Conservation (phyloP, 2,113 vertebrate genomes). For the Myotis davidii region DNA sequence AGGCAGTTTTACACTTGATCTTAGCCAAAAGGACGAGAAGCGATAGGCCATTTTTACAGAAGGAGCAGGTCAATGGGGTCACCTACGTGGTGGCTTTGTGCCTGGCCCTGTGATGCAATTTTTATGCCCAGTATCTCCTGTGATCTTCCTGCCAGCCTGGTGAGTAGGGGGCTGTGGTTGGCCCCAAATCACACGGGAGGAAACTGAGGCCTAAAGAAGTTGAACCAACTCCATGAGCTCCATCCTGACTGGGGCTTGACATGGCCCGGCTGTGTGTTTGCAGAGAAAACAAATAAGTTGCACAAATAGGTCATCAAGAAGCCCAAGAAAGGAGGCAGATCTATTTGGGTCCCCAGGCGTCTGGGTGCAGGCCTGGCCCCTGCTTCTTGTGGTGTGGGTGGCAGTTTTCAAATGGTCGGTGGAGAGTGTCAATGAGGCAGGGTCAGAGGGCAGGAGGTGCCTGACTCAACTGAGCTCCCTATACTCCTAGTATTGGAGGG, state of each 20-base stretch:
- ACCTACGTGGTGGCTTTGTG: neutral
- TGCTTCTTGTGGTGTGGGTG: neutral
- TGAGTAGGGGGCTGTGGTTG: neutral
- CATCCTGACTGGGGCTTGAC: neutral
- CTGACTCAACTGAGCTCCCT: neutral
- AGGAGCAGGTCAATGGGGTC: neutral
- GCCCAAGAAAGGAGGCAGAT: neutral
- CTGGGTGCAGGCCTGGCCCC: neutral
- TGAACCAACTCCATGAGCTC: neutral
- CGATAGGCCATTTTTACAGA: neutral
- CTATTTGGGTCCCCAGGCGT: neutral
- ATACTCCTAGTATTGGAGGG: neutral
- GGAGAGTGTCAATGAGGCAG: neutral
- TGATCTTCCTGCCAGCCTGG: neutral
- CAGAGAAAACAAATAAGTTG: neutral
- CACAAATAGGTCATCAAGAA: neutral
- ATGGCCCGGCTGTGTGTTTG: neutral
- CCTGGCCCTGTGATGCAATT: neutral
- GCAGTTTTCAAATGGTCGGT: neutral
- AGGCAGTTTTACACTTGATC: no score
- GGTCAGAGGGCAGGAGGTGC: neutral
- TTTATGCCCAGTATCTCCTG: neutral
- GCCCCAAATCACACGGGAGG: neutral
- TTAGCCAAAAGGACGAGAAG: no score
- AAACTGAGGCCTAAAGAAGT: neutral